Evolutionary conservation across 2,113 vertebrate species (phyloP), one percentile per base, ranked within the genome.

Genomic region (Callospermophilus lateralis): DNA sequence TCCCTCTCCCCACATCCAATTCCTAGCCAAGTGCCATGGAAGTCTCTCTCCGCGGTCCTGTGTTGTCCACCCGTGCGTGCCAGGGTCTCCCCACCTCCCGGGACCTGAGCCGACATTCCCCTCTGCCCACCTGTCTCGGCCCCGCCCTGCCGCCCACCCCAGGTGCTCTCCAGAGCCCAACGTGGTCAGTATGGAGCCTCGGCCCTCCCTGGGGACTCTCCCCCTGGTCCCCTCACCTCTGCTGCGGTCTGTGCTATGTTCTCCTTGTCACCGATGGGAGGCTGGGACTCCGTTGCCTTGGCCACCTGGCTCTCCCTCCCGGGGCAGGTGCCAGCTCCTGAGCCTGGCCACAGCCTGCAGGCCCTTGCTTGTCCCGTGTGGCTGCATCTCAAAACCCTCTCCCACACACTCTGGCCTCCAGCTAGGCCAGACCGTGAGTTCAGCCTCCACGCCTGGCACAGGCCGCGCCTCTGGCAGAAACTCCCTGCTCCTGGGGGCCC

Each of bases 201-300:
- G 34, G 45, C 12, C 53, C 28, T 15, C 6, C 9, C 26, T 39
- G 0, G 1, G n/a, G 26, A 26, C 70, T 7, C 55, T 74, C 85
- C 28, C 0, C 24, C 58, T 42, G 32, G 24, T 24, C 42, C 89
- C 77, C 32, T 1, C 20, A 12, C 68, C 63, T 1, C 0, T 76
- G 26, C 0, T 6, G 76, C 13, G 70, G 22, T 1, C 16, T 4
- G 12, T 4, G 5, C n/a, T 5, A 0, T 8, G 4, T 0, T 4
- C 26, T 70, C 65, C 26, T 19, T 24, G 67, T 84, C 77, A 30
- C 72, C 37, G 72, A 22, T 20, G 22, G 53, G 34, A 58, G 45
- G 34, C 61, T 78, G 68, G 83, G 90, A 70, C 24, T 30, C 61
- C 34, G 67, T 12, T 16, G 7, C 8, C 8, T 81, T 7, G 7